Evolutionary conservation across 2,113 vertebrate genomes (phyloP).

Genomic region (Canis aureus): DNA sequence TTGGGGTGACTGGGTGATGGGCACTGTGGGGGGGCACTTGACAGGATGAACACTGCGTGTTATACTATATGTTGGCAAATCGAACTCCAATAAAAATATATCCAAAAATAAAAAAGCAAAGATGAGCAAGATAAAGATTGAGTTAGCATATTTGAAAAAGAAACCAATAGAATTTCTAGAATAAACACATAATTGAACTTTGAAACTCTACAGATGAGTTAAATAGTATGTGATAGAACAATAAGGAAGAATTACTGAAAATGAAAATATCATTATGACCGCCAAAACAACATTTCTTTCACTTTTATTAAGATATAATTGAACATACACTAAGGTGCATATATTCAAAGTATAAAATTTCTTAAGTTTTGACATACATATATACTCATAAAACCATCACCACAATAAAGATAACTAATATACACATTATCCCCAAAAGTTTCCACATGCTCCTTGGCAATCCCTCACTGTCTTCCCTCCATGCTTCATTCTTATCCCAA

Average conservation of each 20-base stretch:
- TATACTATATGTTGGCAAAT: too few species aligned
- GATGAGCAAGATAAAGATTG: not conserved
- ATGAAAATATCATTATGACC: not conserved
- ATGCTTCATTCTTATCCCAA: not conserved
- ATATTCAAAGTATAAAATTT: constrained; percentile 8
- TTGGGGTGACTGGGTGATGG: too few species aligned
- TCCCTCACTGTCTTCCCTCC: not conserved
- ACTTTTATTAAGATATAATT: not conserved
- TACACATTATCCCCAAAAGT: not conserved
- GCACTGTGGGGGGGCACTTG: too few species aligned
- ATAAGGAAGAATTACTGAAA: not conserved
- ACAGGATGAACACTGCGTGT: too few species aligned
- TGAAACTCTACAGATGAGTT: not conserved
- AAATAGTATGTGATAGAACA: not conserved
- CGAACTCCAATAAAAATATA: too few species aligned
- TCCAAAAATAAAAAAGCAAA: too few species aligned
- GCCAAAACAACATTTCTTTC: not conserved
- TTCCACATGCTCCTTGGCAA: not conserved
- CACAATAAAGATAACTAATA: not conserved
- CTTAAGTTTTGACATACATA: not conserved
- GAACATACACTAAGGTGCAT: not conserved
- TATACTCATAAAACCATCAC: not conserved
- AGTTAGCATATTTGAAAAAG: not conserved
- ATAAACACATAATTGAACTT: not conserved
- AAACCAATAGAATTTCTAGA: constrained; percentile 4